Evolutionary conservation across 2,797 vertebrate genomes (phyloP).

Genomic region (Halcyon smyrnensis): DNA sequence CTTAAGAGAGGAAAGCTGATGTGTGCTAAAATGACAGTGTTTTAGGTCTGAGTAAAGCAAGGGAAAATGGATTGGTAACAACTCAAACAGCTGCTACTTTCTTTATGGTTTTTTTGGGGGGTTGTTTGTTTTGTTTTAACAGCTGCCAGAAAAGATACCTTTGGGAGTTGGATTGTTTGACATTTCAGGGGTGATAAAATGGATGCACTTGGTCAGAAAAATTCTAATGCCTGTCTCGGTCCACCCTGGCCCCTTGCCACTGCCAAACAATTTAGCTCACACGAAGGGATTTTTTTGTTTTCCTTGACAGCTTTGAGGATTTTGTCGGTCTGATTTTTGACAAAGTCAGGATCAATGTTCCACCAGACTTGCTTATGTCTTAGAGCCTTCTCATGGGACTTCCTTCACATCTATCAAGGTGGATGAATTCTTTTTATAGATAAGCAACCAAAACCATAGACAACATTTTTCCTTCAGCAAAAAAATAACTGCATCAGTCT

Average conservation of each 20-base stretch:
- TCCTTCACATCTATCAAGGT: not conserved
- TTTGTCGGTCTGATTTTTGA: conserved; percentile 23
- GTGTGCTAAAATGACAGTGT: rapidly evolving
- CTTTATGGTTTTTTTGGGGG: not conserved
- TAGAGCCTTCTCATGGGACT: not conserved
- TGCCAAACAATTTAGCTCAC: not conserved
- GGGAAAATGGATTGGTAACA: not conserved
- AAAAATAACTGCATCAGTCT: not conserved
- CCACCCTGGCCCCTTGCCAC: not conserved
- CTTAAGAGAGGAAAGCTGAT: not conserved
- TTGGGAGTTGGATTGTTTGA: not conserved
- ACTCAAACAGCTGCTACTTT: not conserved
- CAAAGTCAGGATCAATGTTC: not conserved
- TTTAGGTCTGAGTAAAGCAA: not conserved
- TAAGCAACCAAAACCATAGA: not conserved
- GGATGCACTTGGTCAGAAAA: not conserved
- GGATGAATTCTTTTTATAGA: not conserved
- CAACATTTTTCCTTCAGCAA: not conserved
- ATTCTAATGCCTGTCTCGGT: not conserved
- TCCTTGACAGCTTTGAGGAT: not conserved
- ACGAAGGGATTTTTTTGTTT: not conserved
- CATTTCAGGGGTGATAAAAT: not conserved
- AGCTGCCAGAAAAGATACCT: not conserved
- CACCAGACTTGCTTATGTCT: not conserved
- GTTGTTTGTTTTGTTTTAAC: not conserved